These are phyloP conservation scores for Apamea sordens DNA, from an alignment of 2,888 invertebrate genomes.

Conservation along the genomic window DNA sequence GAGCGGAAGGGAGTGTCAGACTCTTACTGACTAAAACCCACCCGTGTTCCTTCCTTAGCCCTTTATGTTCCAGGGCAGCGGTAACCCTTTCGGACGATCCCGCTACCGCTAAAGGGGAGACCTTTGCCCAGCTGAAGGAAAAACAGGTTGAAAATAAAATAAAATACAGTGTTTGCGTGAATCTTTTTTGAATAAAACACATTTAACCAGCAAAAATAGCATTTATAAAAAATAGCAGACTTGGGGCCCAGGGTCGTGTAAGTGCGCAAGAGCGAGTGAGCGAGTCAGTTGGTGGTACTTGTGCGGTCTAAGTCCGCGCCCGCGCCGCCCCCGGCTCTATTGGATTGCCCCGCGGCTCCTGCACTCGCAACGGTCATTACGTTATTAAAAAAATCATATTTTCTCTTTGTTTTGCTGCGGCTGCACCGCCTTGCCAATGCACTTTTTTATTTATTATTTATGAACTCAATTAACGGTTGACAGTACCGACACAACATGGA, in stretches of 20 bases:
- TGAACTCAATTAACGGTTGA: slow-evolving; percentile 76
- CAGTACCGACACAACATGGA: slow-evolving; percentile 44
- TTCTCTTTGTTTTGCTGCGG: slow-evolving; percentile 71
- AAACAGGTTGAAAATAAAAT: background rate
- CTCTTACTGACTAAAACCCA: no score
- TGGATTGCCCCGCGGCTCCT: slow-evolving; percentile 60
- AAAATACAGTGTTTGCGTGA: background rate
- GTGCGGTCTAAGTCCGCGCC: slow-evolving; percentile 6
- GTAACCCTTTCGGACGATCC: no score
- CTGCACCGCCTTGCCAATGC: slow-evolving; percentile 11
- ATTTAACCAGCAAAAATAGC: background rate
- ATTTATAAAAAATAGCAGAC: no score
- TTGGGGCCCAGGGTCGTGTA: no score
- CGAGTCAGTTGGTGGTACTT: slow-evolving; percentile 1
- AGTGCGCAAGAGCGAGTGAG: background rate
- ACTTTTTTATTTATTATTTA: slow-evolving; percentile 77
- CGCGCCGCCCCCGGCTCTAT: slow-evolving; percentile 50
- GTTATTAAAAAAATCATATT: slow-evolving; percentile 77
- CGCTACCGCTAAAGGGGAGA: background rate
- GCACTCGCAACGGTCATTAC: slow-evolving; percentile 73
- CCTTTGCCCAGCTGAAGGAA: background rate
- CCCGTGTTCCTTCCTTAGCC: no score
- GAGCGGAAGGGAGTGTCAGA: no score
- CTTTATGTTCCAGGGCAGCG: no score
- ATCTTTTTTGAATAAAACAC: slow-evolving; percentile 4